phyloP scores from a whole-genome alignment of 1,140 invertebrate species.

The Agrypnia vestita region DNA sequence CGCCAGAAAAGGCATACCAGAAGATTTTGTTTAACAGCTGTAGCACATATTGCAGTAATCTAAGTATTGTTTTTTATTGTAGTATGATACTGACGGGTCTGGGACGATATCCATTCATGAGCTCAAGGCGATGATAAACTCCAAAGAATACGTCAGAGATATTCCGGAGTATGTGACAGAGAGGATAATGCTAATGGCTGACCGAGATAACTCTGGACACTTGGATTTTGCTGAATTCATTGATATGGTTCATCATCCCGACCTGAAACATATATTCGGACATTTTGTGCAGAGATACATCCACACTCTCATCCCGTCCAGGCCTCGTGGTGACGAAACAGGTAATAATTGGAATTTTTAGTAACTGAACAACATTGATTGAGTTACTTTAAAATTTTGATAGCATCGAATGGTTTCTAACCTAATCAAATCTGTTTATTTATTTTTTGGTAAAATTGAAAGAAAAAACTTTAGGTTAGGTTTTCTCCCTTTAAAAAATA shows the following conservation, averaged over 20 bases:
- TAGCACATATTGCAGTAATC: too few species aligned
- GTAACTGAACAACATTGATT: too few species aligned
- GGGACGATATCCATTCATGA: conserved; percentile 82
- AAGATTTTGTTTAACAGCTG: too few species aligned
- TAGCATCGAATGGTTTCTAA: too few species aligned
- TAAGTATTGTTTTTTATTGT: too few species aligned
- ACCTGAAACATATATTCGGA: conserved; percentile 76
- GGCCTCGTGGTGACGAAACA: conserved; percentile 19
- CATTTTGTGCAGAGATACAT: conserved; percentile 74
- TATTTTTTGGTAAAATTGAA: too few species aligned
- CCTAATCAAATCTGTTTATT: too few species aligned
- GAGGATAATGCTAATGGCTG: conserved; percentile 81
- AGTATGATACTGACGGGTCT: conserved; percentile 85
- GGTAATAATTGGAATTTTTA: conserved; percentile 4
- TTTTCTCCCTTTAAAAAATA: too few species aligned
- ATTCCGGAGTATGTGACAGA: conserved; percentile 82
- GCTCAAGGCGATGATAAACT: conserved; percentile 79
- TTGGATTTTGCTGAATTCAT: conserved; percentile 87
- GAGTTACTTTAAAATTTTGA: too few species aligned
- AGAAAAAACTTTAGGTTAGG: too few species aligned
- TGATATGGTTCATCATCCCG: conserved; percentile 81
- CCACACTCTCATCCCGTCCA: conserved; percentile 71
- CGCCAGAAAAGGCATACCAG: too few species aligned
- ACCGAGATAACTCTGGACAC: conserved; percentile 82
- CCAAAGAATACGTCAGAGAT: conserved; percentile 77